Percentiles rank a stretch among this genome's conserved stretches.
phyloP scores from a whole-genome alignment of 1,140 invertebrate species.

The Drosophila nigromelanica region DNA sequence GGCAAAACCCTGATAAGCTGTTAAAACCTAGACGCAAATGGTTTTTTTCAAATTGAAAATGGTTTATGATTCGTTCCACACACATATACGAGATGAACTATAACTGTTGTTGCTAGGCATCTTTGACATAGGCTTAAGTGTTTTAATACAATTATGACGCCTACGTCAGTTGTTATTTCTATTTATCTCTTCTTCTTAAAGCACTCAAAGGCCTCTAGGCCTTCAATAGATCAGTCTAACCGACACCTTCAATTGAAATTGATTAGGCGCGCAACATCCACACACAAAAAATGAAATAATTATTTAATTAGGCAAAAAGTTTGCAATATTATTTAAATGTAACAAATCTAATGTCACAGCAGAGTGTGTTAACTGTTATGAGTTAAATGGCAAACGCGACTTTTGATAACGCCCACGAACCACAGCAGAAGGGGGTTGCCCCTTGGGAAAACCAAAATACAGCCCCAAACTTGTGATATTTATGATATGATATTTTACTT shows the following conservation, averaged over 20 bases:
- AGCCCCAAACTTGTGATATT: background rate
- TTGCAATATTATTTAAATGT: constrained; percentile 2
- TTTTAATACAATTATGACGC: constrained; percentile 26
- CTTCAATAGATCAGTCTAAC: constrained; percentile 35
- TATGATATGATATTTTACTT: constrained; percentile 5
- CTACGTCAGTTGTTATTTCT: constrained; percentile 61
- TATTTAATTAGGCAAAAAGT: constrained; percentile 43
- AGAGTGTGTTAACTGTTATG: background rate
- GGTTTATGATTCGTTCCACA: background rate
- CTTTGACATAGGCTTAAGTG: constrained; percentile 22
- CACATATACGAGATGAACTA: background rate
- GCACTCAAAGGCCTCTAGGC: constrained; percentile 30
- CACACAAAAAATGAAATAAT: constrained; percentile 20
- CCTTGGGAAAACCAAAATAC: constrained; percentile 2
- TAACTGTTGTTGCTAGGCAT: constrained; percentile 16
- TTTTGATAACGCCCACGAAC: constrained; percentile 15
- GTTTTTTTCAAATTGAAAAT: background rate
- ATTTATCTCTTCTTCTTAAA: background rate
- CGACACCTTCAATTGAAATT: constrained; percentile 78
- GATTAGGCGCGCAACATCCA: constrained; percentile 57
- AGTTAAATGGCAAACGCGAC: constrained; percentile 7
- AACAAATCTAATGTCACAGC: constrained; percentile 6
- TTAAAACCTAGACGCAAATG: background rate
- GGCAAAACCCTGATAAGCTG: background rate
- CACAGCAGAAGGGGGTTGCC: background rate